A percentile compares a stretch with the other conserved stretches of the same genome.
Evolutionary conservation across 2,113 vertebrate species (phyloP).

Genomic region (Scartelaos histophorus): DNA sequence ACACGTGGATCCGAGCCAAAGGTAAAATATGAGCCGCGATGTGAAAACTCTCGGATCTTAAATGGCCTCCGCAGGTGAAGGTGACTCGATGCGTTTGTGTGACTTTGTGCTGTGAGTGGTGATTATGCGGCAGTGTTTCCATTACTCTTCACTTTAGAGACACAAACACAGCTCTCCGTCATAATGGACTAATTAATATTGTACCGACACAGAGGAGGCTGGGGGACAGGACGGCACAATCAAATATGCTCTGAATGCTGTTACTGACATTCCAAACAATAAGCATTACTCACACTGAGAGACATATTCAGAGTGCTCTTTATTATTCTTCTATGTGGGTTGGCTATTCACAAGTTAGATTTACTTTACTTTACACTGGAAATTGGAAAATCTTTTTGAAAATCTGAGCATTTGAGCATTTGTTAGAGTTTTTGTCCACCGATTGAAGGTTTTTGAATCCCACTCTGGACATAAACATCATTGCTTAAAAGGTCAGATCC

Average conservation of each 20-base stretch:
- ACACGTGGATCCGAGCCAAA: slow-evolving; percentile 28
- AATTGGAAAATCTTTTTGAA: background rate
- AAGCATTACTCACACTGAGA: background rate
- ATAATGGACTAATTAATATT: slow-evolving; percentile 57
- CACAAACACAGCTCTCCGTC: slow-evolving; percentile 39
- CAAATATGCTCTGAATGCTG: slow-evolving; percentile 4
- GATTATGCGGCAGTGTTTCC: slow-evolving; percentile 40
- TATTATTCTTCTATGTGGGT: background rate
- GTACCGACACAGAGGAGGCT: slow-evolving; percentile 1
- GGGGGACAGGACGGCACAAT: background rate
- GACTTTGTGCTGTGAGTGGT: slow-evolving; percentile 32
- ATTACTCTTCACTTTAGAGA: slow-evolving; percentile 48
- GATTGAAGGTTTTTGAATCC: too few relatives aligned
- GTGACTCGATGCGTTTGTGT: slow-evolving; percentile 36
- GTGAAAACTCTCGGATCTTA: slow-evolving; percentile 2
- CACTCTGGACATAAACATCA: too few relatives aligned
- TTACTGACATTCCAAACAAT: slow-evolving; percentile 8
- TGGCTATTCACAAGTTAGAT: background rate
- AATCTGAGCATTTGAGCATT: too few relatives aligned
- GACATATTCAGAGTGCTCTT: background rate
- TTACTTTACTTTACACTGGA: background rate
- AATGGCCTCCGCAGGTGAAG: slow-evolving; percentile 45
- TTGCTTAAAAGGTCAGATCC: too few relatives aligned
- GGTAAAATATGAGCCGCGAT: background rate
- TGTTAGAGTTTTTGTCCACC: too few relatives aligned